These are phyloP conservation scores for Caenorhabditis sulstoni DNA, from an alignment of 2,888 invertebrate species.

Conservation along the genomic window DNA sequence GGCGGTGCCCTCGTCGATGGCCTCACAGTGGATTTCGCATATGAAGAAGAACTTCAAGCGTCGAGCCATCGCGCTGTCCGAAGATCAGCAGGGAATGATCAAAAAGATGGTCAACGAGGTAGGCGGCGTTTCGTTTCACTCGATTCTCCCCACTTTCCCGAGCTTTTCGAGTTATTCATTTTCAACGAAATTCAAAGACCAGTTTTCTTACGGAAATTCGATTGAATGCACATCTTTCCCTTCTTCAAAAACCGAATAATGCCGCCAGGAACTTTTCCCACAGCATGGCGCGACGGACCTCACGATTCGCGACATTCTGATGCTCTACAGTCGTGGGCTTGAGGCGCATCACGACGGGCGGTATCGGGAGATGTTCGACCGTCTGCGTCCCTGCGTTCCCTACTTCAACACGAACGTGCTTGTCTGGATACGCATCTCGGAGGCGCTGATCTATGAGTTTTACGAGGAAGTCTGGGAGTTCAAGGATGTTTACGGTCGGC, in stretches of 20 bases:
- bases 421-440: slow-evolving; percentile 52
- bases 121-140: slow-evolving; percentile 1
- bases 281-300: slow-evolving; percentile 23
- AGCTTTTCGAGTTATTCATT: too few relatives aligned
- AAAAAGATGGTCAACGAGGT: slow-evolving; percentile 33
- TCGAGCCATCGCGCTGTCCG: slow-evolving; percentile 19
- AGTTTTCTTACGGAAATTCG: too few relatives aligned
- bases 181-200: too few relatives aligned
- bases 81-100: slow-evolving; percentile 31
- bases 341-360: slow-evolving; percentile 48
- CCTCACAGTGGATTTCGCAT: slow-evolving; percentile 33
- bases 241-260: slow-evolving; percentile 10
- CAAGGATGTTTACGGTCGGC: slow-evolving; percentile 34
- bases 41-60: slow-evolving; percentile 30
- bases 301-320: slow-evolving; percentile 20
- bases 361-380: slow-evolving; percentile 48
- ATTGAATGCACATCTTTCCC: too few relatives aligned
- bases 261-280: slow-evolving; percentile 25
- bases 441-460: slow-evolving; percentile 47
- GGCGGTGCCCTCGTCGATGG: slow-evolving; percentile 33
- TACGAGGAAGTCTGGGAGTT: slow-evolving; percentile 56
- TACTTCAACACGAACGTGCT: slow-evolving; percentile 41
- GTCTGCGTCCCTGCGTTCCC: slow-evolving; percentile 36
- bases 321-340: slow-evolving; percentile 34
- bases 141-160: background rate